phyloP scores from a whole-genome alignment of 2,113 vertebrate genomes.

The Cromileptes altivelis region DNA sequence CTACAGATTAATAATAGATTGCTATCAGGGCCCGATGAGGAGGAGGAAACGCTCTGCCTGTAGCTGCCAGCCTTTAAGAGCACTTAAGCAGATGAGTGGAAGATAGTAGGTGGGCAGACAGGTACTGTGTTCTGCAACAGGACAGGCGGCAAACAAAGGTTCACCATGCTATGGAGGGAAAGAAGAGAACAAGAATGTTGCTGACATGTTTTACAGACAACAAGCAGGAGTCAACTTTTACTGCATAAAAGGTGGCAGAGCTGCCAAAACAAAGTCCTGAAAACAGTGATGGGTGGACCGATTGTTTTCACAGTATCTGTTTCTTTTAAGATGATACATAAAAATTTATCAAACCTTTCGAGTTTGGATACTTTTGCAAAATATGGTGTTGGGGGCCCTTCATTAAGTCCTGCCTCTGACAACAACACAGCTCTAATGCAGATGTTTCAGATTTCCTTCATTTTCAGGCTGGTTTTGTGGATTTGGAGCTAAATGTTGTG shows the following conservation, averaged over 20 bases:
- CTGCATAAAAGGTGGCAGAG: background rate
- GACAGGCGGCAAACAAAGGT: slow-evolving; percentile 47
- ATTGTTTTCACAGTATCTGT: no score
- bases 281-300: no score
- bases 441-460: no score
- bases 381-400: no score
- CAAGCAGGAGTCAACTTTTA: background rate
- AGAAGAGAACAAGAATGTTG: background rate
- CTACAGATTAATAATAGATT: slow-evolving; percentile 83
- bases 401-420: no score
- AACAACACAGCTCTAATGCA: no score
- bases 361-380: no score
- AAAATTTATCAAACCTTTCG: no score
- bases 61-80: slow-evolving; percentile 71
- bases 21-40: slow-evolving; percentile 53
- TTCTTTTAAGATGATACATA: no score
- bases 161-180: slow-evolving; percentile 13
- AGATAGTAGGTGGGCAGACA: slow-evolving; percentile 54
- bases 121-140: slow-evolving; percentile 35
- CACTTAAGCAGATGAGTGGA: slow-evolving; percentile 79
- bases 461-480: no score
- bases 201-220: slow-evolving; percentile 13
- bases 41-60: slow-evolving; percentile 56
- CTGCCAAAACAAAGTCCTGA: no score
- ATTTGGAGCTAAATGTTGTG: no score